Evolutionary conservation across 2,113 vertebrate species (phyloP).

Genomic region (Hippocampus abdominalis): DNA sequence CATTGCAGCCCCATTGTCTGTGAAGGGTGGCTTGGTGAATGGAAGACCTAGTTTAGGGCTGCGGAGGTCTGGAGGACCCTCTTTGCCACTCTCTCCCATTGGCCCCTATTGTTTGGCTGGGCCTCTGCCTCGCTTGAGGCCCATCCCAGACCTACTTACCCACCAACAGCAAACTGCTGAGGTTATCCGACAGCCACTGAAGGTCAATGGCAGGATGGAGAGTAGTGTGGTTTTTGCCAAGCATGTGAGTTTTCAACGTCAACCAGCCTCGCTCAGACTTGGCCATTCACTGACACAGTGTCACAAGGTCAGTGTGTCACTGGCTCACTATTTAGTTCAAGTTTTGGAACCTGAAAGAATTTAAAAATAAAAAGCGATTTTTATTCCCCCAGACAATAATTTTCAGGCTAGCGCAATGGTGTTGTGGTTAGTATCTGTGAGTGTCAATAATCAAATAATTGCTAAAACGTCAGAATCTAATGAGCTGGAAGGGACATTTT

Average conservation of each 20-base stretch:
- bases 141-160: slow-evolving; percentile 52
- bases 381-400: neutral
- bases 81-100: slow-evolving; percentile 40
- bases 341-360: neutral
- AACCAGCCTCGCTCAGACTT: neutral
- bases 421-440: neutral
- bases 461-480: neutral
- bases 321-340: neutral
- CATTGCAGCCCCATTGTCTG: slow-evolving; percentile 45
- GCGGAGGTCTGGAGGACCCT: slow-evolving; percentile 52
- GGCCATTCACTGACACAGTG: neutral
- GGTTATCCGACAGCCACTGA: slow-evolving; percentile 31
- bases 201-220: slow-evolving; percentile 21
- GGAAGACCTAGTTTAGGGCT: slow-evolving; percentile 64
- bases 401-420: neutral
- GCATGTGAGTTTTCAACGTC: neutral
- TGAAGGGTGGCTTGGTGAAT: slow-evolving; percentile 43
- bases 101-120: slow-evolving; percentile 56
- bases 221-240: neutral
- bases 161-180: slow-evolving; percentile 42
- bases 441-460: neutral
- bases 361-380: neutral
- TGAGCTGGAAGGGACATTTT: neutral
- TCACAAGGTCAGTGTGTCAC: neutral
- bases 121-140: slow-evolving; percentile 50